Evolutionary conservation across 2,888 invertebrate species (phyloP).

Genomic region (Heliconius erato): DNA sequence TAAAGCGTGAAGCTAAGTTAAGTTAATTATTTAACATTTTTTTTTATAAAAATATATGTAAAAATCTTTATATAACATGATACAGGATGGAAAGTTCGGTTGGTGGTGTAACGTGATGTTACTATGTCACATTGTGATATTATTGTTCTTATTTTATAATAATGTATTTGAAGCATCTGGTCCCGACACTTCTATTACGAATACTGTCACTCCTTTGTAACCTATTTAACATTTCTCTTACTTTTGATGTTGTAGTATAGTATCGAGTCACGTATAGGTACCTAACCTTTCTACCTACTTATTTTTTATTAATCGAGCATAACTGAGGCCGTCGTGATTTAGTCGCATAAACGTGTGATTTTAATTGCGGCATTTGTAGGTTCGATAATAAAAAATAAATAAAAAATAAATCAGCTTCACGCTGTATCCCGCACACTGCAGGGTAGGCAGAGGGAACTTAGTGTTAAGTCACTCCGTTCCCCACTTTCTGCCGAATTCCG

Average conservation of each 20-base stretch:
- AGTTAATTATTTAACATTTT: no score
- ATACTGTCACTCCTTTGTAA: conserved; percentile 19
- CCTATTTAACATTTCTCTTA: conserved; percentile 12
- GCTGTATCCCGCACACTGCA: no score
- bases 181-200: conserved; percentile 14
- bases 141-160: conserved; percentile 24
- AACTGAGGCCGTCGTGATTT: no score
- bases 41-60: not conserved
- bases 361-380: no score
- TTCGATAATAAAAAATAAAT: no score
- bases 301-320: not conserved
- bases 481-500: no score
- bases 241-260: not conserved
- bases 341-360: no score
- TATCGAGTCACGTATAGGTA: not conserved
- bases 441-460: no score
- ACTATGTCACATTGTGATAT: conserved; percentile 3
- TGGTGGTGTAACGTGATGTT: not conserved
- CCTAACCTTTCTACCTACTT: not conserved
- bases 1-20: no score
- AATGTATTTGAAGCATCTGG: conserved; percentile 22
- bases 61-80: not conserved
- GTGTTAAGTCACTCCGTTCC: no score
- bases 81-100: not conserved
- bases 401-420: no score